Percentiles rank a stretch among this genome's conserved stretches.
Conservation (phyloP, 2,888 invertebrate species). For the Eupithecia pulchellata region DNA sequence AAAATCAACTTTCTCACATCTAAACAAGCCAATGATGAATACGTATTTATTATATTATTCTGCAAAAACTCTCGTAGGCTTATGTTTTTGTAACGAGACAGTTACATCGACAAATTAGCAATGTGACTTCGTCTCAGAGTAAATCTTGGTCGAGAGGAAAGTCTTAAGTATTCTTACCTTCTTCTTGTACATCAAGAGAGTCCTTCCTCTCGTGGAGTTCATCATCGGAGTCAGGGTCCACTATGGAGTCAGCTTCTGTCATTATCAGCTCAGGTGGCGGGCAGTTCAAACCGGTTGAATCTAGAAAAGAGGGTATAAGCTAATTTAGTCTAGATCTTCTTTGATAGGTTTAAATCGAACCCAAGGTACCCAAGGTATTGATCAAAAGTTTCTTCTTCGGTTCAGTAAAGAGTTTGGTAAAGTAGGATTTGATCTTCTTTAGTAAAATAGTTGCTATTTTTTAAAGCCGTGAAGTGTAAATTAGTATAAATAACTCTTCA, state of each 20-base stretch:
- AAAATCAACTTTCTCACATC: not conserved
- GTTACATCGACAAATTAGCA: not conserved
- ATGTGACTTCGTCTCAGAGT: not conserved
- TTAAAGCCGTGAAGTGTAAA: not conserved
- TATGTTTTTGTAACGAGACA: not conserved
- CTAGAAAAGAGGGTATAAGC: conserved; percentile 54
- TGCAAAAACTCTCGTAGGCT: not conserved
- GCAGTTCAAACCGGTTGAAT: conserved; percentile 55
- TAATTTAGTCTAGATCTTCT: not conserved
- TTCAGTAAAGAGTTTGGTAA: not conserved
- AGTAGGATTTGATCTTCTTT: not conserved
- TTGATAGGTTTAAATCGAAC: not conserved
- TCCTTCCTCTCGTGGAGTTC: conserved; percentile 76
- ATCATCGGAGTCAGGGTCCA: conserved; percentile 76
- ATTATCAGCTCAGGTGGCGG: conserved; percentile 77
- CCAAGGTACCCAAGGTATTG: no score
- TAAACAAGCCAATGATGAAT: not conserved
- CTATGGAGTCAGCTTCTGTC: conserved; percentile 74
- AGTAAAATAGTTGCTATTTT: not conserved
- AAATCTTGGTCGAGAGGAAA: not conserved
- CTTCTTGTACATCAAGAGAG: conserved; percentile 79
- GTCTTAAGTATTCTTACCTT: conserved; percentile 59
- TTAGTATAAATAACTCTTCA: conserved; percentile 13
- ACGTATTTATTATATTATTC: not conserved
- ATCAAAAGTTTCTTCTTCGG: no score